Base-by-base conservation (phyloP, 1,140 invertebrate genomes). In the Patella vulgata region DNA sequence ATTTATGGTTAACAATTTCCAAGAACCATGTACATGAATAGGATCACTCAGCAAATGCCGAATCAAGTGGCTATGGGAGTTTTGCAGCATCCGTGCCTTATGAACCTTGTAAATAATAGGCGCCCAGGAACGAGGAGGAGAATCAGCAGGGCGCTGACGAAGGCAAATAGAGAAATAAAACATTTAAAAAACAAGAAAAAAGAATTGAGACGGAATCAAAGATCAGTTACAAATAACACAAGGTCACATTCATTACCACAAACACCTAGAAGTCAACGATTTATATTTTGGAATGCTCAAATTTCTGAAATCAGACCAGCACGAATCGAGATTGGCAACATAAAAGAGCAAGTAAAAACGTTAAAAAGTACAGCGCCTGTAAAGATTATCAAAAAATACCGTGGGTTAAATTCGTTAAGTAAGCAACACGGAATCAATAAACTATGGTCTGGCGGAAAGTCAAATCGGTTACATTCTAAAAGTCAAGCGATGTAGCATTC, bases 11-110 rank as follows among this genome's bases (percentile, higher is more conserved):
- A n/a, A n/a, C n/a, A n/a, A n/a, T n/a, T n/a, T n/a, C n/a, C n/a
- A n/a, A n/a, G n/a, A n/a, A n/a, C n/a, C n/a, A n/a, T n/a, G n/a
- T n/a, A n/a, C n/a, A n/a, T n/a, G n/a, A n/a, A n/a, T n/a, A n/a
- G n/a, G n/a, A n/a, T n/a, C n/a, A n/a, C n/a, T 33, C 42, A 17
- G 23, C 21, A n/a, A 31, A 2, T 3, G 2, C 11, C 28, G 40
- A 23, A 5, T 28, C 50, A 2, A 61, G 59, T 36, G 59, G 59
- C 11, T 61, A 61, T 36, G 59, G 54, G 9, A 59, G 47, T 43
- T 2, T 11, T 42, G 25, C 47, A 5, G 36, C 27, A 25, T 14
- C 14, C 12, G 28, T 27, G 14, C 27, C 9, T 1, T 36, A 2
- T 4, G 17, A 4, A 53, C 33, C 1, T 61, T n/a, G 6, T 17